These are phyloP conservation scores for Rhea pennata DNA, from an alignment of 2,113 vertebrate species.

Conservation along the genomic window DNA sequence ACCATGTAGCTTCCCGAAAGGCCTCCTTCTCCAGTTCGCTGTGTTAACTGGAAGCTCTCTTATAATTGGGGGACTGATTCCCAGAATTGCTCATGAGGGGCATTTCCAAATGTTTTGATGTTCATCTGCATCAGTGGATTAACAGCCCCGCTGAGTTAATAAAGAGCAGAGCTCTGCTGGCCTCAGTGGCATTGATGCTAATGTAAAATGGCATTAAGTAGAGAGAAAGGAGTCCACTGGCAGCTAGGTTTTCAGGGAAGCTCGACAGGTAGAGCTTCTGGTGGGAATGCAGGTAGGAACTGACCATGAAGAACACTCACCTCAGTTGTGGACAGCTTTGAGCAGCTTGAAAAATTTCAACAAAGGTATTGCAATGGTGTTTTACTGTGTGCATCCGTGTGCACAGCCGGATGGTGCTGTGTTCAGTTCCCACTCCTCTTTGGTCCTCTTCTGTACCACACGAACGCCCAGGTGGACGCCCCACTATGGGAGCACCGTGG, in stretches of 20 bases:
- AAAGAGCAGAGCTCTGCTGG: background rate
- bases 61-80: background rate
- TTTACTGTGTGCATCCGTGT: fast-evolving
- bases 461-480: no score
- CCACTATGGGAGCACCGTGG: background rate
- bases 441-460: no score
- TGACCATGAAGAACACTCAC: conserved; percentile 14
- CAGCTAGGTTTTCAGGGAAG: background rate
- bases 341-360: background rate
- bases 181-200: background rate
- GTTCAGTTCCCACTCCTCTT: background rate
- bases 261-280: background rate
- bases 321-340: background rate
- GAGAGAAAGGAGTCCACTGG: background rate
- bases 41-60: background rate
- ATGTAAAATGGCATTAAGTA: background rate
- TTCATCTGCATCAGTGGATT: background rate
- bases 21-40: background rate
- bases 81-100: background rate
- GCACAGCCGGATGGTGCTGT: background rate
- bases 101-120: background rate
- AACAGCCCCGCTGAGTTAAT: background rate
- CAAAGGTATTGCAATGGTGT: background rate
- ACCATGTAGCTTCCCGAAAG: background rate
- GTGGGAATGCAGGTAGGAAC: background rate